Conservation (phyloP, 2,888 invertebrate genomes). For the Cephus nigrinus region DNA sequence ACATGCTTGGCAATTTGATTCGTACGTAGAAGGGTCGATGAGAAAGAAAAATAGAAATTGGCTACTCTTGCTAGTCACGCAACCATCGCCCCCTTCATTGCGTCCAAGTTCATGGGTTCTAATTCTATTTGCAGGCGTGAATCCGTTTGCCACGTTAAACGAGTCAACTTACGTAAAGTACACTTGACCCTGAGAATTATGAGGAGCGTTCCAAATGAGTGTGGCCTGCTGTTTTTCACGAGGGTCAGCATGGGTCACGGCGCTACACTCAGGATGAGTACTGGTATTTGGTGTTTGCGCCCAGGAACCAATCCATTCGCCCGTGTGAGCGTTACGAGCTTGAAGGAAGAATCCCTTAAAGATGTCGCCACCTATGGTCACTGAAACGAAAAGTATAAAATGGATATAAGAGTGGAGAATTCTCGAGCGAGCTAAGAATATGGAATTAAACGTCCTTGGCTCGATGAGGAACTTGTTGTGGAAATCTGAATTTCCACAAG, state of each 20-base stretch:
- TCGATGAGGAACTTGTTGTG: neutral
- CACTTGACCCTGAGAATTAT: constrained; percentile 75
- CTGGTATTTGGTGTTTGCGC: constrained; percentile 80
- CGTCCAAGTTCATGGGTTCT: neutral
- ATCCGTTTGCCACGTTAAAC: neutral
- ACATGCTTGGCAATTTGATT: neutral
- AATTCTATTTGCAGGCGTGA: neutral
- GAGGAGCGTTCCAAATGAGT: constrained; percentile 81
- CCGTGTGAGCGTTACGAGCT: constrained; percentile 77
- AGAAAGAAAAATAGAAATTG: neutral
- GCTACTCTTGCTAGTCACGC: neutral
- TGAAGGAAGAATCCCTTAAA: constrained; percentile 89
- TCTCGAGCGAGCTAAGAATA: neutral
- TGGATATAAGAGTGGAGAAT: neutral
- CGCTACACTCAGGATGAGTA: constrained; percentile 81
- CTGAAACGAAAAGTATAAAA: constrained; percentile 58
- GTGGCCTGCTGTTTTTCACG: constrained; percentile 79
- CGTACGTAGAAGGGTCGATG: neutral
- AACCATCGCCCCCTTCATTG: neutral
- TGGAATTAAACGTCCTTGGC: neutral
- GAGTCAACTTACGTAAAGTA: constrained; percentile 81
- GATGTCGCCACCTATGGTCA: constrained; percentile 70
- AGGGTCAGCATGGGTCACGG: constrained; percentile 83
- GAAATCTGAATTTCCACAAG: neutral
- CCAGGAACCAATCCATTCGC: constrained; percentile 83